Evolutionary conservation across 2,113 vertebrate species (phyloP).

Genomic region (Oreochromis spilurus): DNA sequence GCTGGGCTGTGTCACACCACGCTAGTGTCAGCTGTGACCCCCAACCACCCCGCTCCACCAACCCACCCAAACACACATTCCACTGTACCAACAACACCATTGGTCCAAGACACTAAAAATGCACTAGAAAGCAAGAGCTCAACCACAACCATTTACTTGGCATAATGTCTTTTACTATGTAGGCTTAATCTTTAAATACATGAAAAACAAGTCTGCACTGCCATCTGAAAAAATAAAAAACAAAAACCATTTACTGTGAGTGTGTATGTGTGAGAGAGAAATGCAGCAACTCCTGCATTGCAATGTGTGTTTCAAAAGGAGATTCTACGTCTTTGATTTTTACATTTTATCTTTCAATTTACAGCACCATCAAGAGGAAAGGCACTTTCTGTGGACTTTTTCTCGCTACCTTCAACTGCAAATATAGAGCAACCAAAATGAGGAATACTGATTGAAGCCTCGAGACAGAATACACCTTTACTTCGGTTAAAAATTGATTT

Average conservation of each 20-base stretch:
- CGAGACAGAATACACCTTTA: neutral
- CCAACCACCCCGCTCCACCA: neutral
- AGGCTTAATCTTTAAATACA: slow-evolving; percentile 49
- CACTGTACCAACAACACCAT: slow-evolving; percentile 63
- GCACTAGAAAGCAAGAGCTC: slow-evolving; percentile 69
- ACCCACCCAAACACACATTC: slow-evolving; percentile 14
- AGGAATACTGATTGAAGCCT: neutral
- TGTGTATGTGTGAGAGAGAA: slow-evolving; percentile 7
- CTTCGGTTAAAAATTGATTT: neutral
- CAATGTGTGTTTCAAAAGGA: slow-evolving; percentile 68
- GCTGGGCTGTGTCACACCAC: slow-evolving; percentile 35
- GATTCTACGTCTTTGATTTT: slow-evolving; percentile 70
- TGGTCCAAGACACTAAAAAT: slow-evolving; percentile 77
- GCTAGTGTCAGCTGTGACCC: slow-evolving; percentile 8
- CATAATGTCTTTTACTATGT: slow-evolving; percentile 65
- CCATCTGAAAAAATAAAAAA: slow-evolving; percentile 18
- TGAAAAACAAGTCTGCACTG: slow-evolving; percentile 25
- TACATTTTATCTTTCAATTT: slow-evolving; percentile 57
- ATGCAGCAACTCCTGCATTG: slow-evolving; percentile 60
- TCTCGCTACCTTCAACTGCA: slow-evolving; percentile 45
- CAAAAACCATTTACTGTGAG: slow-evolving; percentile 10
- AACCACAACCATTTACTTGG: slow-evolving; percentile 77
- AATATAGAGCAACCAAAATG: slow-evolving; percentile 24
- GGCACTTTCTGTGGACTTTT: slow-evolving; percentile 93
- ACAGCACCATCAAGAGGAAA: slow-evolving; percentile 96